Percentiles rank a stretch among this genome's conserved stretches.
These are phyloP conservation scores for Cotesia congregata DNA, from an alignment of 2,888 invertebrate genomes.

Conservation along the genomic window DNA sequence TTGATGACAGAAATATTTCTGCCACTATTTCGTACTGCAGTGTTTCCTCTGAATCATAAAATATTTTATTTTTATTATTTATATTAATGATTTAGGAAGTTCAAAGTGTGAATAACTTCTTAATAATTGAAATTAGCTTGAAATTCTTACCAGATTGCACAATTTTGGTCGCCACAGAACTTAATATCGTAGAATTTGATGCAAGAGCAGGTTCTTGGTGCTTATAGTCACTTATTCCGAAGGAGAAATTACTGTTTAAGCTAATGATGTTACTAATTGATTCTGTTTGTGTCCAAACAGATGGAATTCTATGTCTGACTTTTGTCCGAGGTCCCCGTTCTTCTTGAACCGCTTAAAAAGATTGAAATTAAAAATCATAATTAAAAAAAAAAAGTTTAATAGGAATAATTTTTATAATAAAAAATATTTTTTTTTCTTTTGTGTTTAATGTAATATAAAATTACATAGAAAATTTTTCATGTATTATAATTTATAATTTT, in stretches of 20 bases:
- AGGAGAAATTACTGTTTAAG: conserved; percentile 3
- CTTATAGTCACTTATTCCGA: conserved; percentile 22
- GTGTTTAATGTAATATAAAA: no score
- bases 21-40: conserved; percentile 74
- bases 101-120: no score
- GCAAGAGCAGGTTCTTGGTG: conserved; percentile 34
- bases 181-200: conserved; percentile 42
- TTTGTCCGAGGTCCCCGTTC: conserved; percentile 84
- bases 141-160: conserved; percentile 51
- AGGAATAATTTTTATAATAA: no score
- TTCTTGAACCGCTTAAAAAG: conserved; percentile 82
- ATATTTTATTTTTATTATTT: neutral
- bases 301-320: conserved; percentile 54
- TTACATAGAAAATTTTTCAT: no score
- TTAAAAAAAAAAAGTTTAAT: neutral
- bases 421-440: no score
- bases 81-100: conserved; percentile 35
- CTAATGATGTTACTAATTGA: conserved; percentile 34
- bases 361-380: neutral
- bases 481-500: no score
- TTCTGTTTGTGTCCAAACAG: conserved; percentile 42
- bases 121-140: no score
- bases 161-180: conserved; percentile 42
- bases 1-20: conserved; percentile 74
- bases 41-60: conserved; percentile 47